These are phyloP conservation scores for Sceliomorpha sp. DNA, from an alignment of 2,888 invertebrate genomes.

Conservation along the genomic window DNA sequence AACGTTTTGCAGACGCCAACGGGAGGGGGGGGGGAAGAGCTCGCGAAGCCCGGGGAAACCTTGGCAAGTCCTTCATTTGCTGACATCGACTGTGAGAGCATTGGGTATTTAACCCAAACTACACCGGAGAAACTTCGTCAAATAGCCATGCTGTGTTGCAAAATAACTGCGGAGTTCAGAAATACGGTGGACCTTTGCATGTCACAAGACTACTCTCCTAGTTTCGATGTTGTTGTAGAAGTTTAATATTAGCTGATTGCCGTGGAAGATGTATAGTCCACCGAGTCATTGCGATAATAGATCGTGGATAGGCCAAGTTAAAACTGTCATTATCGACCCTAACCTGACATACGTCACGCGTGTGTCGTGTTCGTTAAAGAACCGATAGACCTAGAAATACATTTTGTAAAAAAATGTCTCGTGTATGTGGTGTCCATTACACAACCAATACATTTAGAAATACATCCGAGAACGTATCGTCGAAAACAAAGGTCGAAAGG, in stretches of 20 bases:
- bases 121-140: slow-evolving; percentile 21
- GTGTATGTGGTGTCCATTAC: too few species aligned
- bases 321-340: too few species aligned
- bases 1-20: too few species aligned
- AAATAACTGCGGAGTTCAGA: slow-evolving; percentile 27
- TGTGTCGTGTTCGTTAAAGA: too few species aligned
- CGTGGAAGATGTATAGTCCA: slow-evolving; percentile 16
- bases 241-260: slow-evolving; percentile 41
- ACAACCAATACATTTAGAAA: too few species aligned
- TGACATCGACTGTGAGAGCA: slow-evolving; percentile 1
- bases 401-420: too few species aligned
- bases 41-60: not conserved
- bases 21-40: slow-evolving; percentile 12
- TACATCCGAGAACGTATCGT: too few species aligned
- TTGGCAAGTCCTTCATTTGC: not conserved
- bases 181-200: slow-evolving; percentile 19
- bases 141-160: slow-evolving; percentile 13
- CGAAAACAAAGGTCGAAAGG: too few species aligned
- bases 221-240: slow-evolving; percentile 28
- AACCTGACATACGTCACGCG: too few species aligned
- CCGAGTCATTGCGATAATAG: not conserved
- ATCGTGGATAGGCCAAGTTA: too few species aligned
- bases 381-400: too few species aligned
- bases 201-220: slow-evolving; percentile 15
- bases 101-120: slow-evolving; percentile 2